Percentiles rank a stretch among this genome's conserved stretches.
phyloP scores from a whole-genome alignment of 2,113 vertebrate genomes.

The Lepidothrix coronata region DNA sequence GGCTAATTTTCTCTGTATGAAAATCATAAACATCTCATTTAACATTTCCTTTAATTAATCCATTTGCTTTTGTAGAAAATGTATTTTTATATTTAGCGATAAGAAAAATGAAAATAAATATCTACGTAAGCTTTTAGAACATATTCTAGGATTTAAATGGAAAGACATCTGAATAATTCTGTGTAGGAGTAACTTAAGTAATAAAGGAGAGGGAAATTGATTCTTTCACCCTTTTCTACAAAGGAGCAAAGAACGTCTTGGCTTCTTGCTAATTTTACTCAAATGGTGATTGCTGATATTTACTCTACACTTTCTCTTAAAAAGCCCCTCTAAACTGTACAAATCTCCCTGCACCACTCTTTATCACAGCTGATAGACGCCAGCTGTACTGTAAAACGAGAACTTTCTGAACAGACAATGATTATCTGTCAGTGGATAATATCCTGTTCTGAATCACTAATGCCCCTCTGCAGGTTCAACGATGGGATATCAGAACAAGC shows the following conservation, averaged over 20 bases:
- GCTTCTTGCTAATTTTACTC: not conserved
- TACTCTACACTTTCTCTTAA: not conserved
- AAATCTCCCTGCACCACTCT: not conserved
- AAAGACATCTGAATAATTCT: not conserved
- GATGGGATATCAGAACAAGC: not conserved
- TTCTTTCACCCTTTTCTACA: not conserved
- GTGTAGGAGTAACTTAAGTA: not conserved
- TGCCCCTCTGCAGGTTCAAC: not conserved
- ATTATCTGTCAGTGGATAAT: slow-evolving; percentile 25
- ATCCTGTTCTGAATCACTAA: slow-evolving; percentile 6
- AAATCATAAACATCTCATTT: slow-evolving; percentile 11
- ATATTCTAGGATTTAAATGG: not conserved
- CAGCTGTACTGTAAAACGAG: slow-evolving; percentile 15
- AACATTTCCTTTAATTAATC: slow-evolving; percentile 15
- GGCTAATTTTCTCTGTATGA: not conserved
- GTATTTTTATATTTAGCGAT: not conserved
- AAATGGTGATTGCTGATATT: not conserved
- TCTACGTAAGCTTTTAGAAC: not conserved
- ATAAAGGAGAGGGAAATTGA: not conserved
- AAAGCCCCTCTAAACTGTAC: not conserved
- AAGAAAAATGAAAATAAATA: not conserved
- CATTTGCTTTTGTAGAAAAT: not conserved
- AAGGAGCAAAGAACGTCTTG: not conserved
- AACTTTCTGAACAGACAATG: slow-evolving; percentile 16
- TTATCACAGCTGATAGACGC: not conserved